Percentiles rank a stretch among this genome's conserved stretches.
phyloP scores from a whole-genome alignment of 1,140 invertebrate genomes.

The Saccostrea echinata region DNA sequence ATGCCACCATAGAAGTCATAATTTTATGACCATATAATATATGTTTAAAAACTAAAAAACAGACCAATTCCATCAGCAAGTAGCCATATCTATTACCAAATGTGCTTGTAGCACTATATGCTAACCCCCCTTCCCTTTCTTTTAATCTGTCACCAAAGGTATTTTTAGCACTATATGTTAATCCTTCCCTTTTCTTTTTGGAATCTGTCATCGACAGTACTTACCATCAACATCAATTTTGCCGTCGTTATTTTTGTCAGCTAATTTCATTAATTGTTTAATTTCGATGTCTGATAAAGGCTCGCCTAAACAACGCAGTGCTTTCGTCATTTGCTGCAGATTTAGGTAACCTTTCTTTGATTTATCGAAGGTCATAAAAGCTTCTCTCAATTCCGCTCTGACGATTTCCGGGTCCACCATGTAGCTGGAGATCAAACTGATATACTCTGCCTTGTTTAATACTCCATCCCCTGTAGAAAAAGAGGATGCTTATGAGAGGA shows the following conservation, averaged over 20 bases:
- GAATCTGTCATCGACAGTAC: no score
- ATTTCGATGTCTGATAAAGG: slow-evolving; percentile 46
- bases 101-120: no score
- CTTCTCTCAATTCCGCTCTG: slow-evolving; percentile 21
- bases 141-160: no score
- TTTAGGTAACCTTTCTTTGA: slow-evolving; percentile 26
- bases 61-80: no score
- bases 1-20: no score
- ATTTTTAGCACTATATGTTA: no score
- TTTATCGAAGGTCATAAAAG: slow-evolving; percentile 44
- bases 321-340: slow-evolving; percentile 26
- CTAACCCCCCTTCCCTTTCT: no score
- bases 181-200: no score
- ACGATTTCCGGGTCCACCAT: slow-evolving; percentile 27
- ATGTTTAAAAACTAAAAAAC: no score
- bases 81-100: no score
- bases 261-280: slow-evolving; percentile 41
- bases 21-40: no score
- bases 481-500: no score
- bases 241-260: slow-evolving; percentile 39
- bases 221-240: slow-evolving; percentile 50
- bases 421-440: slow-evolving; percentile 20
- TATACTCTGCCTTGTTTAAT: slow-evolving; percentile 30
- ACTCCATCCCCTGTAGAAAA: slow-evolving; percentile 28
- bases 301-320: slow-evolving; percentile 33